These are phyloP conservation scores for Melitaea athalia DNA, from an alignment of 2,888 invertebrate species.

Conservation along the genomic window DNA sequence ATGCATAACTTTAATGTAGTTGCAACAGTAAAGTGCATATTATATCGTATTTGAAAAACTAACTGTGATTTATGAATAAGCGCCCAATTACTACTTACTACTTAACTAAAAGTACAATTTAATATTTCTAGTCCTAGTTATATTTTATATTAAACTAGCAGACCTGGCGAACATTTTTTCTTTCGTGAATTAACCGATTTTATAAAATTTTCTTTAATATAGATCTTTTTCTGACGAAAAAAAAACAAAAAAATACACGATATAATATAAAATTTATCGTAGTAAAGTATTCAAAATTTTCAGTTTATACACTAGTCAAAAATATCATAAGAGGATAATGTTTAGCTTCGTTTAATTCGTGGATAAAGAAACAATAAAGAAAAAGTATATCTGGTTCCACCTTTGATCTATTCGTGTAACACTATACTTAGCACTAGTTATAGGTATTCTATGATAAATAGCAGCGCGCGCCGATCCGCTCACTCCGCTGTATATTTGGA, in stretches of 20 bases:
- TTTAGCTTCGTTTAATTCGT: not conserved
- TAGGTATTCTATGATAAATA: slow-evolving; percentile 30
- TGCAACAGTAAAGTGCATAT: not conserved
- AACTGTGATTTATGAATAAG: not conserved
- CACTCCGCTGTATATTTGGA: slow-evolving; percentile 29
- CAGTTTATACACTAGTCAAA: not conserved
- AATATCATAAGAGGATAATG: not conserved
- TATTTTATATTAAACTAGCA: too few species aligned
- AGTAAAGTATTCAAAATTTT: not conserved
- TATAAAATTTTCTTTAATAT: too few species aligned
- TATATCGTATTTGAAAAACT: not conserved
- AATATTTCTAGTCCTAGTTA: not conserved
- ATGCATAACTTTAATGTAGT: not conserved
- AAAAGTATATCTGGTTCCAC: slow-evolving; percentile 12
- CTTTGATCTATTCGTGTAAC: slow-evolving; percentile 25
- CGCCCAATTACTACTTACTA: too few species aligned
- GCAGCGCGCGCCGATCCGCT: slow-evolving; percentile 15
- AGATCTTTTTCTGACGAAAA: too few species aligned
- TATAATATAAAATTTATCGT: too few species aligned
- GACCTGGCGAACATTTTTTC: too few species aligned
- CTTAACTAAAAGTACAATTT: not conserved
- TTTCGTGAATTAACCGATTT: too few species aligned
- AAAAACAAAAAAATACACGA: too few species aligned
- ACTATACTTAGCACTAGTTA: slow-evolving; percentile 24
- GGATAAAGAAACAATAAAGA: not conserved